phyloP scores from a whole-genome alignment of 2,113 vertebrate genomes.

The Crotalus viridis region DNA sequence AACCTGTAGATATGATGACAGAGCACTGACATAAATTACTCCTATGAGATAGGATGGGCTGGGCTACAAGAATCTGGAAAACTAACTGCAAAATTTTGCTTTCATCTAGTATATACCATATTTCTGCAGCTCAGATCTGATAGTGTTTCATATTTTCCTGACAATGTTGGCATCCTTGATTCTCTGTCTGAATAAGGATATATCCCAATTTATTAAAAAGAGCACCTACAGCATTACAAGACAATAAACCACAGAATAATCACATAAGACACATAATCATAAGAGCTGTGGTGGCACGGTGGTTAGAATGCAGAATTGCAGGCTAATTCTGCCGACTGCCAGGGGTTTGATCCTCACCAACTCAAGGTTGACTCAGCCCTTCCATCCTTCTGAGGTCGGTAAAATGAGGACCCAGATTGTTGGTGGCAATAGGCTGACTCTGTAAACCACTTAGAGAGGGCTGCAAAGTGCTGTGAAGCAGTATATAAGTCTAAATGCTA shows the following conservation, averaged over 20 bases:
- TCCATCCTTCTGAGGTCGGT: no score
- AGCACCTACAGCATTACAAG: neutral
- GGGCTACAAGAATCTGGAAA: neutral
- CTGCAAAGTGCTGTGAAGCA: no score
- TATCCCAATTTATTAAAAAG: neutral
- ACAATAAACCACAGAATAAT: neutral
- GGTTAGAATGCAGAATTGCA: neutral
- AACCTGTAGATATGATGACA: neutral
- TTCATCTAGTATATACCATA: neutral
- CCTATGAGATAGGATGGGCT: neutral
- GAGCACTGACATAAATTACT: neutral
- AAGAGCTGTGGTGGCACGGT: neutral
- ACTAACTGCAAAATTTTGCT: neutral
- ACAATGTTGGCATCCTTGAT: neutral
- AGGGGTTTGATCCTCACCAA: neutral
- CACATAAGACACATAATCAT: neutral
- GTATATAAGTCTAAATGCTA: neutral
- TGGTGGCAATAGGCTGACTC: no score
- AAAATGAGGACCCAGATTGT: no score
- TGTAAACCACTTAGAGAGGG: no score
- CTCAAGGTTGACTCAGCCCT: no score
- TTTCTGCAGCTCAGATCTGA: neutral
- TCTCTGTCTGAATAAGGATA: neutral
- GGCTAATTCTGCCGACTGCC: neutral
- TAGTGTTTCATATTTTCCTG: neutral